Evolutionary conservation across 1,140 invertebrate species (phyloP), one percentile per base, ranked within the genome.

Genomic region (Cotesia glomerata): DNA sequence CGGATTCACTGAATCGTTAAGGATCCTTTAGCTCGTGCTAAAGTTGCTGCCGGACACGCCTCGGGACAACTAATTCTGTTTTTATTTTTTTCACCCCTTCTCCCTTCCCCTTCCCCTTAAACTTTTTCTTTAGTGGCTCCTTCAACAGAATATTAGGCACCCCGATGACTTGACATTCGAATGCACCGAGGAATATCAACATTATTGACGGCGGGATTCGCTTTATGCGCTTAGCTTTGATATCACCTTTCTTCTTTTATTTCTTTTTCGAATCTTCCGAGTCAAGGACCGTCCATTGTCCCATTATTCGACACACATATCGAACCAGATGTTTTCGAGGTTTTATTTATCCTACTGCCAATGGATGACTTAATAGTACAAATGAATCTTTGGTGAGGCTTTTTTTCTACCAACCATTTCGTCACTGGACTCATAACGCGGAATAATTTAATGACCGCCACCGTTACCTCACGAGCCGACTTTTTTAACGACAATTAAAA

Each of bases 401-500:
- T 79, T 73, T 74, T 74, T 56, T 58, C 61, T 75, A 5, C 3
- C 49, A 18, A 51, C 34, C 70, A 76, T 75, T 76, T 80, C 79
- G 75, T 74, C 80, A 77, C 76, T 61, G 80, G 69, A 75, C 67
- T 72, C 78, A 79, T 70, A 45, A 71, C 76, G 67, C 77, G 82
- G 82, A 84, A 84, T 83, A 84, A 84, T 84, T 84, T 84, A 84
- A 83, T 80, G 82, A 83, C 76, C 69, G 74, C 72, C 58, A 78
- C 35, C 61, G 54, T 68, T 64, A 61, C 39, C 13, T 49, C 18
- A 36, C 8, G 39, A 26, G 58, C 18, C 11, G 32, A 26, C 8
- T 26, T 18, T 13, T 61, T 61, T 61, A 61, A 61, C 14, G 58
- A 61, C 26, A 45, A 45, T 45, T 45, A 45, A 45, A 45, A 45